Evolutionary conservation across 2,888 invertebrate species (phyloP).

Genomic region (Leucophenga montana): DNA sequence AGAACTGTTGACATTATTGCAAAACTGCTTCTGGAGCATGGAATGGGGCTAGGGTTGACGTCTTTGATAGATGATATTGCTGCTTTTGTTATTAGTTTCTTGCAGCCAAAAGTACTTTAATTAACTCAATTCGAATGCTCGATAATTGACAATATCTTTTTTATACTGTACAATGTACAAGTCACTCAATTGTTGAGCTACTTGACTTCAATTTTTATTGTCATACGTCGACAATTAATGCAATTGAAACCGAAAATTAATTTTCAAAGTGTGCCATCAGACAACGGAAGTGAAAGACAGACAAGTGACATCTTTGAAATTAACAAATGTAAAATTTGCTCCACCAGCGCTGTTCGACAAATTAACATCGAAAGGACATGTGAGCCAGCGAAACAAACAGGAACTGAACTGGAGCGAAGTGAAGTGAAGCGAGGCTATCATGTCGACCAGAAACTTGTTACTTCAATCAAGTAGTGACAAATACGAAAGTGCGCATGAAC

Average conservation of each 20-base stretch:
- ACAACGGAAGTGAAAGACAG: background rate
- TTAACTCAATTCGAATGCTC: conserved; percentile 26
- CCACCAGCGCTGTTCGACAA: background rate
- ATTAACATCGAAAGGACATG: conserved; percentile 14
- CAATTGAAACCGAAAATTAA: background rate
- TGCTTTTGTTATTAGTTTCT: too few relatives aligned
- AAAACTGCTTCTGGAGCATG: too few relatives aligned
- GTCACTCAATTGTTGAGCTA: conserved; percentile 47
- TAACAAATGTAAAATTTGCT: conserved; percentile 16
- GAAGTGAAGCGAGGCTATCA: background rate
- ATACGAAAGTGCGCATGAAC: background rate
- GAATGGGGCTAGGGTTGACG: too few relatives aligned
- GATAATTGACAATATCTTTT: conserved; percentile 4
- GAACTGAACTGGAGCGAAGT: too few relatives aligned
- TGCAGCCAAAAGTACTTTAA: background rate
- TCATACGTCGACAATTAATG: conserved; percentile 15
- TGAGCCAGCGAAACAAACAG: background rate
- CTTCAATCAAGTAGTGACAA: conserved; percentile 11
- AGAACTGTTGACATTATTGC: too few relatives aligned
- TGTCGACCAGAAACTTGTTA: conserved; percentile 18
- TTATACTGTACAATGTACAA: conserved; percentile 45
- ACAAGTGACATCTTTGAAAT: conserved; percentile 10
- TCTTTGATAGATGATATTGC: too few relatives aligned
- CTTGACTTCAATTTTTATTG: background rate
- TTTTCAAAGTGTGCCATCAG: background rate